Conservation (phyloP, 2,888 invertebrate species). For the Aspidiotus rigidus region DNA sequence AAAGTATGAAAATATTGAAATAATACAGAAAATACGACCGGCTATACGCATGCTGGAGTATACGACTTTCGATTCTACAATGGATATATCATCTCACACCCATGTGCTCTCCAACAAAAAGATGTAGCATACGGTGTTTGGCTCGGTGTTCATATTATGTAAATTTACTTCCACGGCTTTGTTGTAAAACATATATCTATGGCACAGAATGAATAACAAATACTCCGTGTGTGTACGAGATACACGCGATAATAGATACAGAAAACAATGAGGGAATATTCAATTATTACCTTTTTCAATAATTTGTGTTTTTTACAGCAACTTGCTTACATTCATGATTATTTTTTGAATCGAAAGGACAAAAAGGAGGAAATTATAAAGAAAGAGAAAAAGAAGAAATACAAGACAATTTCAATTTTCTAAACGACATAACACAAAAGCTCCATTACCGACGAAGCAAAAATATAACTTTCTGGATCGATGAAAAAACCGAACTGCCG, state of each 20-base stretch:
- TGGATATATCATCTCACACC: slow-evolving; percentile 30
- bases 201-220: slow-evolving; percentile 27
- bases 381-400: background rate
- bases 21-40: background rate
- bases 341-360: background rate
- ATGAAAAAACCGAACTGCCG: too few species aligned
- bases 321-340: slow-evolving; percentile 2
- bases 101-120: slow-evolving; percentile 26
- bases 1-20: background rate
- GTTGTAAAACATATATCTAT: slow-evolving; percentile 22
- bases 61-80: slow-evolving; percentile 11
- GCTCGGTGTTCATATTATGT: slow-evolving; percentile 25
- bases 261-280: slow-evolving; percentile 30
- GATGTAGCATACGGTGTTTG: slow-evolving; percentile 19
- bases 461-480: too few species aligned
- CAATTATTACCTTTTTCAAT: slow-evolving; percentile 22
- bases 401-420: slow-evolving; percentile 1
- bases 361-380: too few species aligned
- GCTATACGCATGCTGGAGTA: background rate
- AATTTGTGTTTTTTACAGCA: slow-evolving; percentile 5
- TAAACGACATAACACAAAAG: slow-evolving; percentile 2
- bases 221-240: slow-evolving; percentile 16
- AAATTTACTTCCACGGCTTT: slow-evolving; percentile 29
- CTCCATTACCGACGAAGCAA: background rate
- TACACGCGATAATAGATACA: slow-evolving; percentile 21